Evolutionary conservation across 2,113 vertebrate genomes (phyloP), one percentile per base, ranked within the genome.

Genomic region (Ciconia boyciana): DNA sequence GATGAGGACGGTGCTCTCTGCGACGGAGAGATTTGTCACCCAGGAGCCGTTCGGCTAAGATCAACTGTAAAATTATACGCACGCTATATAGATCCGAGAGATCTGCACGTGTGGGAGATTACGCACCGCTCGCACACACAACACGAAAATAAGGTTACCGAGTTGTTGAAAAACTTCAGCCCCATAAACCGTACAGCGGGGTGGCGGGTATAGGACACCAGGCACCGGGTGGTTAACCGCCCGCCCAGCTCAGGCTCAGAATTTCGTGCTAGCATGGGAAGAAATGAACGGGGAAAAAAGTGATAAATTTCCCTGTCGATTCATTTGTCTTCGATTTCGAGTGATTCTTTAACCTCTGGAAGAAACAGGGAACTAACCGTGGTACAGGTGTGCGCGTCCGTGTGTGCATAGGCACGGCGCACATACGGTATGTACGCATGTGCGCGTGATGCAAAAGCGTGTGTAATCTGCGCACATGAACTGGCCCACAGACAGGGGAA

Each of bases 81-180:
- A 4, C 8, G 1, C 68, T 9, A 1, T 26, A 25, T 25, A 49
- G 76, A 66, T 65, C 70, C 31, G 31, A 11, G 43, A 20, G 90
- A 39, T n/a, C 58, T 36, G n/a, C 76, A 9, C 25, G 76, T 16
- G 72, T 4, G n/a, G 64, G 71, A 18, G 61, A 8, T 85, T 34
- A 24, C 2, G 36, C 31, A 11, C 14, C 36, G 8, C 71, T 17
- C 51, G 17, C 64, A 21, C 19, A n/a, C 57, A 2, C 75, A 3
- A 28, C 39, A 32, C 34, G 55, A 66, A 93, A 86, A 68, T 21
- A 18, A 66, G 85, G 71, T n/a, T 11, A 29, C 32, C 8, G 87
- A 92, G 66, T 43, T 83, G 85, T 2, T 43, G 54, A 28, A 81
- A 78, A 96, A 95, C 92, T 94, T 89, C 83, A 82, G 61, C 70